phyloP scores from a whole-genome alignment of 1,140 invertebrate species.

The Platyura marginata region DNA sequence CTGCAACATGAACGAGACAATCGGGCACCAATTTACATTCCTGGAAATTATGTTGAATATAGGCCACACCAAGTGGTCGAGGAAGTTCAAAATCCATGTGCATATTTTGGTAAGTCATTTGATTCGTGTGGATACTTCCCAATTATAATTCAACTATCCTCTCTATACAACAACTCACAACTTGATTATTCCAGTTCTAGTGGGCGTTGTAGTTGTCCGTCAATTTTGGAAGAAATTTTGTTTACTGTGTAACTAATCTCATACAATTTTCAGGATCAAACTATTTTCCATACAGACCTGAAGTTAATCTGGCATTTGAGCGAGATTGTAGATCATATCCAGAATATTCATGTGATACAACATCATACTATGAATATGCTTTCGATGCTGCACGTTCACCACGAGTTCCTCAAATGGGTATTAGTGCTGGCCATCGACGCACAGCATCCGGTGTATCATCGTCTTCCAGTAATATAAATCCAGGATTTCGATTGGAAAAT shows the following conservation, averaged over 20 bases:
- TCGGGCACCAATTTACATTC: conserved; percentile 34
- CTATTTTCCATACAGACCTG: conserved; percentile 21
- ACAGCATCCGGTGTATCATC: conserved; percentile 20
- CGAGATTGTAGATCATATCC: conserved; percentile 23
- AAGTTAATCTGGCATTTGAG: conserved; percentile 18
- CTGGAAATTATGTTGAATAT: conserved; percentile 12
- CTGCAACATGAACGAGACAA: conserved; percentile 12
- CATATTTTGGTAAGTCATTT: conserved; percentile 17
- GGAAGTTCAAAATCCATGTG: conserved; percentile 1
- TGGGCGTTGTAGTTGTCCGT: too few relatives aligned
- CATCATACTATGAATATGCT: conserved; percentile 16
- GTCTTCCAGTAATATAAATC: conserved; percentile 28
- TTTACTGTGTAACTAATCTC: conserved; percentile 11
- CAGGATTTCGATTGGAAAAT: conserved; percentile 42
- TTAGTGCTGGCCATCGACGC: conserved; percentile 15
- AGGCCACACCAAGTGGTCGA: neutral
- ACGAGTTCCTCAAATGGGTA: conserved; percentile 21
- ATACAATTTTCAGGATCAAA: conserved; percentile 19
- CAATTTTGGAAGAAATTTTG: neutral
- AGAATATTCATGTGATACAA: conserved; percentile 19
- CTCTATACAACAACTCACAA: too few relatives aligned
- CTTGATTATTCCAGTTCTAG: too few relatives aligned
- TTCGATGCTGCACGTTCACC: conserved; percentile 6
- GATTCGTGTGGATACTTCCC: too few relatives aligned
- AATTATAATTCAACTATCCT: too few relatives aligned